These are phyloP conservation scores for Halictus quadricinctus DNA, from an alignment of 2,888 invertebrate genomes.

Conservation along the genomic window DNA sequence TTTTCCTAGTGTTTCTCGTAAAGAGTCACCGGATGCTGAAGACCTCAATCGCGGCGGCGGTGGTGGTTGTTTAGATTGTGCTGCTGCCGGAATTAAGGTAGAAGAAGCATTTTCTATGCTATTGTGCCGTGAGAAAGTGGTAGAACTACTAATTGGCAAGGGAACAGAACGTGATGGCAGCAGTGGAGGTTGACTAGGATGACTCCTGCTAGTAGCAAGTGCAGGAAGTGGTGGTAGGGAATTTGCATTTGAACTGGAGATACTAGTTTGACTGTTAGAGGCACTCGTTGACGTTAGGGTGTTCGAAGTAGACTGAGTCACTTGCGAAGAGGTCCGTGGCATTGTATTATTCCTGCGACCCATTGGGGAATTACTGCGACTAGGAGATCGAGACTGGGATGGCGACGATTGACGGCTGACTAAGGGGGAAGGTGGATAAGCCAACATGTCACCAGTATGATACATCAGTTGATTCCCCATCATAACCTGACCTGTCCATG, in stretches of 20 bases:
- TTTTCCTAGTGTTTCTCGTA: slow-evolving; percentile 79
- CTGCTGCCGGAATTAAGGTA: slow-evolving; percentile 58
- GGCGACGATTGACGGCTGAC: slow-evolving; percentile 90
- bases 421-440: slow-evolving; percentile 87
- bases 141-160: slow-evolving; percentile 70
- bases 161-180: slow-evolving; percentile 74
- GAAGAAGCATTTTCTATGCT: slow-evolving; percentile 72
- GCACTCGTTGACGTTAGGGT: slow-evolving; percentile 75
- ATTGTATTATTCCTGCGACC: slow-evolving; percentile 79
- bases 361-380: slow-evolving; percentile 80
- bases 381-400: slow-evolving; percentile 86
- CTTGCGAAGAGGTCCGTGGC: slow-evolving; percentile 82
- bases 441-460: slow-evolving; percentile 77
- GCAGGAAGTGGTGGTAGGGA: slow-evolving; percentile 72
- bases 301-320: slow-evolving; percentile 74
- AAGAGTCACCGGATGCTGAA: slow-evolving; percentile 75
- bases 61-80: slow-evolving; percentile 74
- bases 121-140: slow-evolving; percentile 74
- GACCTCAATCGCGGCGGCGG: slow-evolving; percentile 78
- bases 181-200: slow-evolving; percentile 72
- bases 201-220: slow-evolving; percentile 69
- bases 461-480: slow-evolving; percentile 80
- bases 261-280: slow-evolving; percentile 78
- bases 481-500: slow-evolving; percentile 80
- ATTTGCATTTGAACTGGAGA: slow-evolving; percentile 76